Percentiles rank a stretch among this genome's conserved stretches.
Evolutionary conservation across 2,797 vertebrate species (phyloP).

Genomic region (Acanthurus leucopareius): DNA sequence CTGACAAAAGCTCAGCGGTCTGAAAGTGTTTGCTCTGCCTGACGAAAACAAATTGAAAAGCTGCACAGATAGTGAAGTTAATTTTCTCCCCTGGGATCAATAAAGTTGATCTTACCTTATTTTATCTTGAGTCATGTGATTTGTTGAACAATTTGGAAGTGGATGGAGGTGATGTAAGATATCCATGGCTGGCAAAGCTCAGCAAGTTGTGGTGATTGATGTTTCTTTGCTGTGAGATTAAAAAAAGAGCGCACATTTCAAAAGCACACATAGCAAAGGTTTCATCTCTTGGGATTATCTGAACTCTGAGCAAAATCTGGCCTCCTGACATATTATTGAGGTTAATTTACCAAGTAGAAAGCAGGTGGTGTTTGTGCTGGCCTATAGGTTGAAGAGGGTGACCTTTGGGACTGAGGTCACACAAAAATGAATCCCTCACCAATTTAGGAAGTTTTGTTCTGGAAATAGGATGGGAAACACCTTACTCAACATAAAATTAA

Average conservation of each 20-base stretch:
- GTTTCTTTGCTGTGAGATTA: constrained; percentile 11
- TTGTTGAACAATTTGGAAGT: constrained; percentile 33
- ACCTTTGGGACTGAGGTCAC: constrained; percentile 1
- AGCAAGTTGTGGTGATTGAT: constrained; percentile 32
- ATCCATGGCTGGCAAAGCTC: constrained; percentile 21
- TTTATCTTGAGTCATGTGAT: constrained; percentile 15
- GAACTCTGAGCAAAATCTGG: constrained; percentile 5
- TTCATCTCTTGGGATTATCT: not conserved
- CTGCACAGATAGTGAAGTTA: not conserved
- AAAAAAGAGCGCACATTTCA: not conserved
- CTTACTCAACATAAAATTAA: not conserved
- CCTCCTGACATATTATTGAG: constrained; percentile 11
- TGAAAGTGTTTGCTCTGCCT: constrained; percentile 12
- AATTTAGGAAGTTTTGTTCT: not conserved
- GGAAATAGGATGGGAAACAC: constrained; percentile 3
- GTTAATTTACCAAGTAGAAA: not conserved
- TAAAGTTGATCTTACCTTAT: constrained; percentile 28
- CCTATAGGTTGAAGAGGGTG: not conserved
- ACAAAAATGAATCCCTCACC: not conserved
- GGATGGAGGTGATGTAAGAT: constrained; percentile 27
- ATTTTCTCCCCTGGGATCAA: constrained; percentile 20
- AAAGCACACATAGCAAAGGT: not conserved
- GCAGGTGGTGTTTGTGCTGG: not conserved
- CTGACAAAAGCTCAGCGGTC: constrained; percentile 6
- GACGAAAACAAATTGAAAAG: constrained; percentile 18